These are phyloP conservation scores for Hypocryptadius cinnamomeus DNA, from an alignment of 2,113 vertebrate species.

Conservation along the genomic window DNA sequence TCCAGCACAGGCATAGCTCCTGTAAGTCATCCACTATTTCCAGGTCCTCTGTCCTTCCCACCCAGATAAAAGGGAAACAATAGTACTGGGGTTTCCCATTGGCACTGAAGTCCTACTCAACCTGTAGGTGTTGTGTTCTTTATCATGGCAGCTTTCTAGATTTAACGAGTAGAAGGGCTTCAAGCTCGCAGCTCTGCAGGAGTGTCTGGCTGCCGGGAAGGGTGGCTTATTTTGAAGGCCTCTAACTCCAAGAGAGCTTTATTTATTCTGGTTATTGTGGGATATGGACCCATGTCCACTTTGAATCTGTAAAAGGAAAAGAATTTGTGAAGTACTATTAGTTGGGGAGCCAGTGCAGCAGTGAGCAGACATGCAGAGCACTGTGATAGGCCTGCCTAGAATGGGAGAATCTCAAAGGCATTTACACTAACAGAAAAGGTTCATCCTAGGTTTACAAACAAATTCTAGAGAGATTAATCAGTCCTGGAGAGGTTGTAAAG, in stretches of 20 bases:
- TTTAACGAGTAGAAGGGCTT: background rate
- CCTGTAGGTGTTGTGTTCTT: background rate
- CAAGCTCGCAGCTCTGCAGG: constrained; percentile 77
- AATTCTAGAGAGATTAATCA: background rate
- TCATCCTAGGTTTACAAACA: background rate
- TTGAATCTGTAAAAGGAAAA: constrained; percentile 78
- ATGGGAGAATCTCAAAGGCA: background rate
- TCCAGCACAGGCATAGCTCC: background rate
- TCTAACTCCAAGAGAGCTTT: constrained; percentile 80
- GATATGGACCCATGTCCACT: constrained; percentile 81
- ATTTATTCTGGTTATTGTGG: constrained; percentile 84
- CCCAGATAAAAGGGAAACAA: background rate
- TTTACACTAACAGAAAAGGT: background rate
- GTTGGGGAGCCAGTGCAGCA: background rate
- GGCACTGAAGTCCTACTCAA: background rate
- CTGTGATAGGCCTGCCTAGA: background rate
- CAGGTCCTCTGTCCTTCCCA: background rate
- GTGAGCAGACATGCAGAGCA: background rate
- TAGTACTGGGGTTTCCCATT: background rate
- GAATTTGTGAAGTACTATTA: background rate
- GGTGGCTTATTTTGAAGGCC: constrained; percentile 86
- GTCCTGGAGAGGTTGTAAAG: background rate
- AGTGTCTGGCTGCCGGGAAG: constrained; percentile 86
- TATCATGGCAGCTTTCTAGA: background rate
- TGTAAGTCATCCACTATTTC: background rate